Percentiles rank a stretch among this genome's conserved stretches.
These are phyloP conservation scores for Lipotes vexillifer DNA, from an alignment of 2,113 vertebrate genomes.

Conservation along the genomic window DNA sequence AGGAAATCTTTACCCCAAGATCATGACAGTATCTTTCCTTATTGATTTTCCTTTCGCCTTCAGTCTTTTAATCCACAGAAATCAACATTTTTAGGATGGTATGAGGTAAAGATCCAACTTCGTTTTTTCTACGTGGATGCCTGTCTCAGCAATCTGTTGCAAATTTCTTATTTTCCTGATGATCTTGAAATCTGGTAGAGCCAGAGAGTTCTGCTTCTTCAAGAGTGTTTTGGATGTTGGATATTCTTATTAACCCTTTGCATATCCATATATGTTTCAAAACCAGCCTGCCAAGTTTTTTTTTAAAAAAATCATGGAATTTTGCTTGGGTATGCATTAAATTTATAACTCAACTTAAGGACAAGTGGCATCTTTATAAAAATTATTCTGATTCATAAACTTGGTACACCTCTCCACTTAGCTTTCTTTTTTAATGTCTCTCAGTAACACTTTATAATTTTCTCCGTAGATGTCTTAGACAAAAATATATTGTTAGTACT, in stretches of 20 bases:
- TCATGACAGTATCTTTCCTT: neutral
- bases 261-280: neutral
- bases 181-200: neutral
- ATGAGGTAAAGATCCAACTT: neutral
- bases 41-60: neutral
- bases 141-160: neutral
- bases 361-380: neutral
- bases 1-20: neutral
- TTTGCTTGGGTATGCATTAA: neutral
- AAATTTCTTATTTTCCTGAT: neutral
- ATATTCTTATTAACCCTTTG: neutral
- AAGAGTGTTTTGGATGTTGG: neutral
- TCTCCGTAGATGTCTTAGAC: neutral
- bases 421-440: neutral
- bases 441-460: slow-evolving; percentile 5
- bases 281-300: neutral
- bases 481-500: slow-evolving; percentile 15
- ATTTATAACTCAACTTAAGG: neutral
- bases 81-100: neutral
- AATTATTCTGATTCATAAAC: neutral
- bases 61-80: neutral
- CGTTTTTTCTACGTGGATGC: neutral
- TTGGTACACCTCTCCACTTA: neutral
- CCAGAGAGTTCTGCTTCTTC: neutral
- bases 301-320: neutral